Evolutionary conservation across 2,797 vertebrate genomes (phyloP).

Genomic region (Jordanella pulchra): DNA sequence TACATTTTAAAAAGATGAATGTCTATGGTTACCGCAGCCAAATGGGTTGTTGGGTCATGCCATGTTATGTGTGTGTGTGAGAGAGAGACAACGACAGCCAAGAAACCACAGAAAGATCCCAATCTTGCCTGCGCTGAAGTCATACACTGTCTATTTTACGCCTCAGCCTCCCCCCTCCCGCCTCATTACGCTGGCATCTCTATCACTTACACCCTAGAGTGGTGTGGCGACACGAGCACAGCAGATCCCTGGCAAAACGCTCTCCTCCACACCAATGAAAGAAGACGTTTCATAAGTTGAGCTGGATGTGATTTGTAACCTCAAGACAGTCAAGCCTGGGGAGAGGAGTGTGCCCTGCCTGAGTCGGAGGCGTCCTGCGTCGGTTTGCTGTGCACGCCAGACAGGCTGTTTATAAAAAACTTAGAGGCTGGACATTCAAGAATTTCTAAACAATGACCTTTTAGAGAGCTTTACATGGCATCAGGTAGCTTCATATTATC

Average conservation of each 20-base stretch:
- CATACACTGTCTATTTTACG: constrained; percentile 28
- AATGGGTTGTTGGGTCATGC: constrained; percentile 48
- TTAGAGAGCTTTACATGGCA: constrained; percentile 42
- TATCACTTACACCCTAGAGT: constrained; percentile 46
- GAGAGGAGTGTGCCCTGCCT: constrained; percentile 50
- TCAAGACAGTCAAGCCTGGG: constrained; percentile 35
- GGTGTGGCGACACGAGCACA: constrained; percentile 10
- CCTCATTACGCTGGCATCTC: constrained; percentile 45
- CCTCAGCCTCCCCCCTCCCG: constrained; percentile 25
- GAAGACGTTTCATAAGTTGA: constrained; percentile 28
- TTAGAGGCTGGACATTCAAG: constrained; percentile 70
- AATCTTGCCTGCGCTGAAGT: constrained; percentile 37
- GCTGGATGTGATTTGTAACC: constrained; percentile 51
- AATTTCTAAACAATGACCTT: constrained; percentile 71
- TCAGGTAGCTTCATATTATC: no score
- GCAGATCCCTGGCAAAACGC: constrained; percentile 16
- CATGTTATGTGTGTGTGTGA: constrained; percentile 44
- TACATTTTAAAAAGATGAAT: constrained; percentile 45
- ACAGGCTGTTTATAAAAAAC: constrained; percentile 76
- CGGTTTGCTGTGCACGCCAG: constrained; percentile 68
- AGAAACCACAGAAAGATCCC: constrained; percentile 60
- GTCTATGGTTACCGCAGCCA: constrained; percentile 33
- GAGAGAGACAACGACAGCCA: constrained; percentile 55
- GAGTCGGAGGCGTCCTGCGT: constrained; percentile 67
- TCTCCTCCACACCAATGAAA: constrained; percentile 27